A percentile compares a stretch with the other conserved stretches of the same genome.
These are phyloP conservation scores for Arvicanthis niloticus DNA, from an alignment of 2,113 vertebrate genomes.

Conservation along the genomic window DNA sequence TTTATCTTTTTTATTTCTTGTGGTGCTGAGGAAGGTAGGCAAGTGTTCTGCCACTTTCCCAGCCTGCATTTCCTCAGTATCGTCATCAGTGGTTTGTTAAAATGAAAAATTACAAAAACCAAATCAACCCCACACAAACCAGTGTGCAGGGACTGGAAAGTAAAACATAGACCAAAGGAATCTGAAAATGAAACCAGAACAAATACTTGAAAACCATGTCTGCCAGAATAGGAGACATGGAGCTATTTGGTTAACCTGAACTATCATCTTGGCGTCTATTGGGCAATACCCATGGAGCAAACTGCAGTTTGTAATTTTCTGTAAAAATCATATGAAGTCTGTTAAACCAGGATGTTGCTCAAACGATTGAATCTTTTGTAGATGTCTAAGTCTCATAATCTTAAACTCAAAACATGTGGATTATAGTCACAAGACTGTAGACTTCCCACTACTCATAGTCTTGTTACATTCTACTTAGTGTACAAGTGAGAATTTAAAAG, in stretches of 20 bases:
- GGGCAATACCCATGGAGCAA: background rate
- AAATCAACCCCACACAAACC: background rate
- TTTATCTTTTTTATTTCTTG: background rate
- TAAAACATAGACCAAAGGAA: background rate
- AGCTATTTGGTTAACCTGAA: background rate
- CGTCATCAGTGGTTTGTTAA: constrained; percentile 47
- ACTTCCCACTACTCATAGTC: background rate
- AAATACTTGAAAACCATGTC: background rate
- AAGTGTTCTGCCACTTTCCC: background rate
- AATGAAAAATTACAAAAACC: constrained; percentile 44
- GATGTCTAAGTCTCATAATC: background rate
- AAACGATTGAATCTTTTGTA: constrained; percentile 1
- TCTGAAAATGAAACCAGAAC: constrained; percentile 51
- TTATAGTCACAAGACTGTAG: background rate
- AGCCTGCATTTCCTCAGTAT: background rate
- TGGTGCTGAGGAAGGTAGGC: background rate
- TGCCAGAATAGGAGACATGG: background rate
- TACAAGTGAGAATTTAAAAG: background rate
- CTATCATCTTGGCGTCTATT: background rate
- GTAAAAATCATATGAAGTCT: background rate
- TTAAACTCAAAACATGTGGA: background rate
- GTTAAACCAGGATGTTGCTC: constrained; percentile 26
- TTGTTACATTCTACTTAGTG: background rate
- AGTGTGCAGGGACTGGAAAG: constrained; percentile 42
- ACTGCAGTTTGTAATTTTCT: background rate